These are phyloP conservation scores for Alviniconcha strummeri DNA, from an alignment of 2,888 invertebrate species.

Conservation along the genomic window DNA sequence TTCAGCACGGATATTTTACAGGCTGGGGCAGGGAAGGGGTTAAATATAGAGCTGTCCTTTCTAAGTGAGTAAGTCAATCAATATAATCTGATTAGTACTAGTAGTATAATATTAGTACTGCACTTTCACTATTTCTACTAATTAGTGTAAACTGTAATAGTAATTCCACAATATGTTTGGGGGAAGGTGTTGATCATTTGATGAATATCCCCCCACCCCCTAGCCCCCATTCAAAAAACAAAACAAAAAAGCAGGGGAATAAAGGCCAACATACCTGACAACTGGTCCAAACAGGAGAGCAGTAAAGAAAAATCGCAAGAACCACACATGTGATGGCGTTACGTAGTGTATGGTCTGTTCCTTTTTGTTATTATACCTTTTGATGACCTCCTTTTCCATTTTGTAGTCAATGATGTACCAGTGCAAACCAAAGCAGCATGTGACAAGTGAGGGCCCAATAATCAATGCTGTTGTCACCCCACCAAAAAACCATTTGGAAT, in stretches of 20 bases:
- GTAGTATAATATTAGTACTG: too few relatives aligned
- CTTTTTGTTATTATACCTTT: slow-evolving; percentile 38
- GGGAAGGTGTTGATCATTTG: background rate
- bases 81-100: too few relatives aligned
- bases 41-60: too few relatives aligned
- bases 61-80: too few relatives aligned
- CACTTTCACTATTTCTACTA: too few relatives aligned
- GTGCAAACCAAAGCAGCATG: slow-evolving; percentile 54
- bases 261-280: slow-evolving; percentile 52
- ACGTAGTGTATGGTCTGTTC: slow-evolving; percentile 38
- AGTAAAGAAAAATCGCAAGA: slow-evolving; percentile 56
- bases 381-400: slow-evolving; percentile 46
- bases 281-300: slow-evolving; percentile 62
- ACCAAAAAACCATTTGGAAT: slow-evolving; percentile 47
- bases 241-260: background rate
- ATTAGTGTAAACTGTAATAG: too few relatives aligned
- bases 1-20: too few relatives aligned
- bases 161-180: too few relatives aligned
- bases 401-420: slow-evolving; percentile 63
- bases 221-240: background rate
- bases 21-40: too few relatives aligned
- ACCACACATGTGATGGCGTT: slow-evolving; percentile 51
- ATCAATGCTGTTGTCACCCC: slow-evolving; percentile 56
- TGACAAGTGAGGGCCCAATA: slow-evolving; percentile 55
- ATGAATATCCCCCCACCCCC: background rate